Evolutionary conservation across 92 coral and sea anemone genomes (phyloP).

Genomic region (Nematostella vectensis): DNA sequence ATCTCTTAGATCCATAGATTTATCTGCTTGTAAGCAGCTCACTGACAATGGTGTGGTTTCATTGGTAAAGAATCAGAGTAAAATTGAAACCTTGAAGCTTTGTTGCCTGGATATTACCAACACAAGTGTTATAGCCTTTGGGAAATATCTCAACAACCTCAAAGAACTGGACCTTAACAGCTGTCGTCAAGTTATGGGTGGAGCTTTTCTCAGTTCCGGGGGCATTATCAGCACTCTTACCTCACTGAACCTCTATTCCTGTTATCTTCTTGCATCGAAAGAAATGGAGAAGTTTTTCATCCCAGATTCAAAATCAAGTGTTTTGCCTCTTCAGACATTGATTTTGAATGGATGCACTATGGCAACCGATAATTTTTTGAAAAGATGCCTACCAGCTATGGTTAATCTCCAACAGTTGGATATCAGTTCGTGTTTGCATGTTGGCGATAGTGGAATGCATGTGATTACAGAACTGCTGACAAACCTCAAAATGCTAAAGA

Average conservation of each 20-base stretch:
- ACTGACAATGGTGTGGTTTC: constrained; percentile 72
- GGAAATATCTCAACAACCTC: constrained; percentile 47
- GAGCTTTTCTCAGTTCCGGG: constrained; percentile 34
- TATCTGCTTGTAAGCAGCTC: constrained; percentile 74
- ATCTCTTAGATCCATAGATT: constrained; percentile 35
- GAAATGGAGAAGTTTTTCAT: constrained; percentile 39
- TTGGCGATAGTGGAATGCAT: constrained; percentile 51
- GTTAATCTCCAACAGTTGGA: constrained; percentile 63
- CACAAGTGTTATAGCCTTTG: constrained; percentile 53
- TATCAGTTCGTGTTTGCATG: constrained; percentile 67
- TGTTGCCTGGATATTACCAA: constrained; percentile 70
- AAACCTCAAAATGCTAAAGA: constrained; percentile 37
- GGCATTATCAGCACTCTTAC: constrained; percentile 28
- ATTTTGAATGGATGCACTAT: constrained; percentile 74
- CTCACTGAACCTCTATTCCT: constrained; percentile 64
- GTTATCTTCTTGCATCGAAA: constrained; percentile 63
- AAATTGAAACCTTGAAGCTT: constrained; percentile 41
- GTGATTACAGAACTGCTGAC: constrained; percentile 27
- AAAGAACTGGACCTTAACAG: constrained; percentile 61
- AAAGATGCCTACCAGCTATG: constrained; percentile 25
- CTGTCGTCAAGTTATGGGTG: constrained; percentile 72
- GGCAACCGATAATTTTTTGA: constrained; percentile 37
- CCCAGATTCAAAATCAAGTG: not conserved
- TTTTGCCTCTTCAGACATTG: constrained; percentile 28
- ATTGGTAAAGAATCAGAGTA: constrained; percentile 55